Evolutionary conservation across 2,797 vertebrate species (phyloP), one percentile per base, ranked within the genome.

Genomic region (Falco berigora): DNA sequence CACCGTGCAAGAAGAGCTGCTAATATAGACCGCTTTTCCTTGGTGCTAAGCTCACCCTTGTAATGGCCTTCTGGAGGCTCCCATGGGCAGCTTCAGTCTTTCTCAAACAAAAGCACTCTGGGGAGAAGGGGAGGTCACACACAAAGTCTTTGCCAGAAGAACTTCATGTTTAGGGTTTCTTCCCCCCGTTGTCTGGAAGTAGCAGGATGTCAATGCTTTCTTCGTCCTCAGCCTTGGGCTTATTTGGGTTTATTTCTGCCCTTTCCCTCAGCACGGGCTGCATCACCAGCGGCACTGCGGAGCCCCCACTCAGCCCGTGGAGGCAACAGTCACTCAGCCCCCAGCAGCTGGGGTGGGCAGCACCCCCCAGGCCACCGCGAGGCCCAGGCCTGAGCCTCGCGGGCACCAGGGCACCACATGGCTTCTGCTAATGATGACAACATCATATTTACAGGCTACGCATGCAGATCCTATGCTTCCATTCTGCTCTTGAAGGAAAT

Each of bases 281-380:
- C 40, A 8, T 1, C 11, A 16, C 12, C 13, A 9, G 3, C 6
- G 22, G 14, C 7, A 9, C 9, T 1, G 3, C 2, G 7, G 16
- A 38, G 46, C 17, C 14, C 22, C 25, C 52, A 49, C 18, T 55
- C 40, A 44, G 2, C 1, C 11, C 1, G 1, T 5, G 16, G 17
- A 50, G 19, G 4, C 3, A 2, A 36, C 14, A 38, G 21, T 40
- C 36, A 25, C 23, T 4, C 40, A 38, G 2, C 3, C 4, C 24
- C 20, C 23, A 22, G 13, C 14, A 83, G 5, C 21, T 32, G 17
- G 24, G 27, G 6, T 11, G 14, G 21, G 4, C 42, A 69, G 9
- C 15, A 56, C 6, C 25, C 28, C 49, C 14, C 4, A 19, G 21
- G 6, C n/a, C 11, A 6, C 2, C 27, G 4, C 23, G 22, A 25